Evolutionary conservation across 2,113 vertebrate species (phyloP), one percentile per base, ranked within the genome.

Genomic region (Elachura formosa): DNA sequence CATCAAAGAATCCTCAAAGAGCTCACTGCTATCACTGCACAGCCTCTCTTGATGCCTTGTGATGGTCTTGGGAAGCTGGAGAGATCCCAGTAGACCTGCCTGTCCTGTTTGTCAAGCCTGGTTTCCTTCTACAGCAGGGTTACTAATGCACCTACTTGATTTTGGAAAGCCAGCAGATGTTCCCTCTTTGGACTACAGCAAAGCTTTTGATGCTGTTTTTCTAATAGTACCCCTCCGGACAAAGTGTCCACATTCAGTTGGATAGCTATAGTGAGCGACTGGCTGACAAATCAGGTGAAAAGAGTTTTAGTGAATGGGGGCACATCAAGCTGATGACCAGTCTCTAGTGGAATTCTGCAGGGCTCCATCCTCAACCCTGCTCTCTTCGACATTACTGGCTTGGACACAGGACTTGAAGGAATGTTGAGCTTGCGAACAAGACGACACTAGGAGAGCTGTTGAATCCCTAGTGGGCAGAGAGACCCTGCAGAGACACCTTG

Each of bases 301-400:
- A 29, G 33, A 23, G 14, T 26, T 71, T 15, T 7, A 72, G 19
- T 12, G 38, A 46, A 34, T 23, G 9, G 9, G 20, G n/a, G 26
- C 31, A 81, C 77, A 59, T 40, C 13, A 59, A 38, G 26, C 6
- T 48, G 17, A 56, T 0, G 0, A n/a, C 28, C 10, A 3, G 29
- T 22, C 16, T 40, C 45, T 52, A 31, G 5, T 22, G 29, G 7
- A 5, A 11, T 22, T 46, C 36, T 13, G 3, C 19, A 89, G 7
- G 28, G 16, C 20, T 66, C n/a, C n/a, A 40, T 31, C 9, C 24
- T 61, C 46, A 81, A 6, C 6, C 20, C 16, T 51, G 11, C 8
- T 46, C 38, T 52, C 29, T 52, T 19, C 21, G 59, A 54, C 9
- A 46, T n/a, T n/a, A 45, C 29, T 24, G 15, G 10, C 20, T 59